These are phyloP conservation scores for Elegia similella DNA, from an alignment of 2,888 invertebrate genomes.

Conservation along the genomic window DNA sequence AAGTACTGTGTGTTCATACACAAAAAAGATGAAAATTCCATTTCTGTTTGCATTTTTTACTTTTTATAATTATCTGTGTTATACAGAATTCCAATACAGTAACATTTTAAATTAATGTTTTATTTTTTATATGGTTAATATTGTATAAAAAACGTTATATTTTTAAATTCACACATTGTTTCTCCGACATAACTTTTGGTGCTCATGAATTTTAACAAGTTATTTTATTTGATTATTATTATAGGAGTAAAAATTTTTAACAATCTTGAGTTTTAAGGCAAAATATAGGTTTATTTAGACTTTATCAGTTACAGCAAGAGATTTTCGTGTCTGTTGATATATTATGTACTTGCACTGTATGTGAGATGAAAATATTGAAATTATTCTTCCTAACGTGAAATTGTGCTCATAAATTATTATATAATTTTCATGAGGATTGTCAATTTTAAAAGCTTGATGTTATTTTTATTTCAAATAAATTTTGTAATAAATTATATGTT, in stretches of 20 bases:
- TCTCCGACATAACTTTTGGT: constrained; percentile 30
- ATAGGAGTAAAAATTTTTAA: constrained; percentile 25
- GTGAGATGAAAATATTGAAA: constrained; percentile 43
- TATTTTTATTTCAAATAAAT: constrained; percentile 78
- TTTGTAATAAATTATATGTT: constrained; percentile 56
- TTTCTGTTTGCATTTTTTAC: constrained; percentile 64
- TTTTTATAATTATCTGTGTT: constrained; percentile 47
- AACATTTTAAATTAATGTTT: constrained; percentile 43
- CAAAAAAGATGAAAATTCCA: constrained; percentile 65
- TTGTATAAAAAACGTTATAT: constrained; percentile 38
- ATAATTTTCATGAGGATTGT: constrained; percentile 70
- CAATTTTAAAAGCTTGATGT: constrained; percentile 79
- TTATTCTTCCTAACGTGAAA: constrained; percentile 69
- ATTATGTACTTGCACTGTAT: constrained; percentile 35
- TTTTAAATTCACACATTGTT: constrained; percentile 26
- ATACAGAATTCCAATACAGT: constrained; percentile 54
- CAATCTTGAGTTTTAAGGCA: constrained; percentile 41
- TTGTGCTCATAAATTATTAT: constrained; percentile 75
- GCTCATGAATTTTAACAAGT: constrained; percentile 28
- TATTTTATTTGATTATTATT: constrained; percentile 13
- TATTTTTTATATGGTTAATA: constrained; percentile 58
- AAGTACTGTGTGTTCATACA: constrained; percentile 66
- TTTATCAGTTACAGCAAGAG: constrained; percentile 19
- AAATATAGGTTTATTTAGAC: constrained; percentile 18
- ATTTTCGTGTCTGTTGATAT: constrained; percentile 41